Percentiles rank a stretch among this genome's conserved stretches.
These are phyloP conservation scores for Sphaerodactylus townsendi DNA, from an alignment of 2,113 vertebrate genomes.

Conservation along the genomic window DNA sequence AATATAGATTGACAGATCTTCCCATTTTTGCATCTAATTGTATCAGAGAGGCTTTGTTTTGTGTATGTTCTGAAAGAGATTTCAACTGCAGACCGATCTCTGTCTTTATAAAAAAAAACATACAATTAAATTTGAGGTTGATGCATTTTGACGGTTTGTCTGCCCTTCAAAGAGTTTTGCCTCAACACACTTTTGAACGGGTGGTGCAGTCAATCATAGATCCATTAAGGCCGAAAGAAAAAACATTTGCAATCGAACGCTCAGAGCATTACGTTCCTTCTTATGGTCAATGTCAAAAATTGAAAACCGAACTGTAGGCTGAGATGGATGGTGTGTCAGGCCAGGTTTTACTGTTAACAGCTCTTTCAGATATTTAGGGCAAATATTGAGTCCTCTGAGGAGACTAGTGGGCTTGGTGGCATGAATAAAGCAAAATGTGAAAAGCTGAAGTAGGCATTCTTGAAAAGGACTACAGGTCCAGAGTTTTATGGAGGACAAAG, in stretches of 20 bases:
- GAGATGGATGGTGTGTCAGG: neutral
- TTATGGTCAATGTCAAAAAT: neutral
- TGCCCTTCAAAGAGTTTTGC: neutral
- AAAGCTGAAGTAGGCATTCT: neutral
- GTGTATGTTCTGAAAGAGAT: neutral
- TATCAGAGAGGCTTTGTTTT: neutral
- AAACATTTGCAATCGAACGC: slow-evolving; percentile 3
- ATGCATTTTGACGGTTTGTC: neutral
- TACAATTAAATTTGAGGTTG: neutral
- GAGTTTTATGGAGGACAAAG: neutral
- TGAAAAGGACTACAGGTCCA: neutral
- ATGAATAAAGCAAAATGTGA: neutral
- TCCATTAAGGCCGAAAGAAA: slow-evolving; percentile 25
- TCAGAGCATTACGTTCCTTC: neutral
- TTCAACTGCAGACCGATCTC: neutral
- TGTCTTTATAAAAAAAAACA: slow-evolving; percentile 19
- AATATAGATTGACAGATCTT: neutral
- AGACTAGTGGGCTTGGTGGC: neutral
- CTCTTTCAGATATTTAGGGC: neutral
- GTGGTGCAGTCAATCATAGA: slow-evolving; percentile 8
- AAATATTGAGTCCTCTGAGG: neutral
- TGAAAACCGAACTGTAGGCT: neutral
- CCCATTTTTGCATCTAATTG: neutral
- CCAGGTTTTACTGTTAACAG: neutral
- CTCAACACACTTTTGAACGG: slow-evolving; percentile 13